Evolutionary conservation across 2,113 vertebrate species (phyloP), one percentile per base, ranked within the genome.

Genomic region (Oreotragus oreotragus): DNA sequence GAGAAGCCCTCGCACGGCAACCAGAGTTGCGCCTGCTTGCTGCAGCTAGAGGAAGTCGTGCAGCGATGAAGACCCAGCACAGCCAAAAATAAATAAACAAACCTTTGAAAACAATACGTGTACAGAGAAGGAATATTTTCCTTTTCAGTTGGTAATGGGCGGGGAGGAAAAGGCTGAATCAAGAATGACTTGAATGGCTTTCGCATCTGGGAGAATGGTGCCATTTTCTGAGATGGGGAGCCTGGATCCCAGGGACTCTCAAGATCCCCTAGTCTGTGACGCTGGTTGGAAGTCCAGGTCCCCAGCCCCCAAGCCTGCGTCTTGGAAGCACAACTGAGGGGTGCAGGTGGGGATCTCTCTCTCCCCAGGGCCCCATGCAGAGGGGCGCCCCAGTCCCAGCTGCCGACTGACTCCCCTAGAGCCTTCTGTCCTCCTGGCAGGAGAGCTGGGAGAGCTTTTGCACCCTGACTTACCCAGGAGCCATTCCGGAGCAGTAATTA

Each of bases 401-500:
- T 5, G 58, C 47, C 0, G 1, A 9, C 81, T 8, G 45, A 39
- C 55, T 73, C 12, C 64, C 17, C 70, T 17, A 45, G 88, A 89
- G 21, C 47, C 23, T 17, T 36, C 90, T 19, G 36, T 53, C 92
- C 39, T 91, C 80, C 79, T 45, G 60, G 53, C 88, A 77, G 64
- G 79, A 96, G 95, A 92, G 89, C 60, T 7, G 1, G 21, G 70
- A 73, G 12, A 76, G 39, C 36, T 11, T 57, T 43, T 27, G 5
- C 62, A 21, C n/a, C 47, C 47, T 43, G 92, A 87, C 58, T 73
- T 58, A 62, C 79, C 94, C 5, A 39, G 53, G 51, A 87, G 93
- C 43, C 21, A 43, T 66, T 94, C 80, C 80, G 92, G 43, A 85
- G 88, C 53, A 83, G 58, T 92, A 87, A 98, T 96, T 80, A 95